Evolutionary conservation across 2,797 vertebrate species (phyloP).

Genomic region (Myoxocephalus aenaeus): DNA sequence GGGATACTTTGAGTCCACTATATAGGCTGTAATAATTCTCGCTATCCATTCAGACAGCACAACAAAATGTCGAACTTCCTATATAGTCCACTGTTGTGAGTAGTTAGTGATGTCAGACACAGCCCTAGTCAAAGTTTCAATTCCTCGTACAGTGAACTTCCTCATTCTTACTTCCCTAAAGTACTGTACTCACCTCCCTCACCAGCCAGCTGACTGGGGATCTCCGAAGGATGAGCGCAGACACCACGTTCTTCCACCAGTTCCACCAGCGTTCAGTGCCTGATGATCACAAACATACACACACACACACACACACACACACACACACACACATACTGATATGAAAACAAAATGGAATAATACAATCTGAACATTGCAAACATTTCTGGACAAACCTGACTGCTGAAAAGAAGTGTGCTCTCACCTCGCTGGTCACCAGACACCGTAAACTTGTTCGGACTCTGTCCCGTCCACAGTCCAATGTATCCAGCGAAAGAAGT

Average conservation of each 20-base stretch:
- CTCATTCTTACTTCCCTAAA: neutral
- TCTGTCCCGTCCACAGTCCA: slow-evolving; percentile 96
- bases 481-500: slow-evolving; percentile 94
- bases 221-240: slow-evolving; percentile 85
- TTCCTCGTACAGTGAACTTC: neutral
- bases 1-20: neutral
- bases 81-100: neutral
- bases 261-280: slow-evolving; percentile 90
- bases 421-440: slow-evolving; percentile 89
- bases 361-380: neutral
- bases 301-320: too few species aligned
- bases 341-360: neutral
- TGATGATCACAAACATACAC: slow-evolving; percentile 59
- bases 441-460: slow-evolving; percentile 91
- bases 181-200: slow-evolving; percentile 86
- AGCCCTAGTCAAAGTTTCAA: neutral
- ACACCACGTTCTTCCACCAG: slow-evolving; percentile 93
- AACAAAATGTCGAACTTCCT: neutral
- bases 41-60: neutral
- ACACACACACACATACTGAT: too few species aligned
- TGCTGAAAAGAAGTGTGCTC: neutral
- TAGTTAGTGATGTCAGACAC: neutral
- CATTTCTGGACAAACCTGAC: neutral
- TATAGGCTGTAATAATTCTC: neutral
- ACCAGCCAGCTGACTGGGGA: slow-evolving; percentile 93